Evolutionary conservation across 2,888 invertebrate genomes (phyloP).

Genomic region (Cosmorhoe ocellata): DNA sequence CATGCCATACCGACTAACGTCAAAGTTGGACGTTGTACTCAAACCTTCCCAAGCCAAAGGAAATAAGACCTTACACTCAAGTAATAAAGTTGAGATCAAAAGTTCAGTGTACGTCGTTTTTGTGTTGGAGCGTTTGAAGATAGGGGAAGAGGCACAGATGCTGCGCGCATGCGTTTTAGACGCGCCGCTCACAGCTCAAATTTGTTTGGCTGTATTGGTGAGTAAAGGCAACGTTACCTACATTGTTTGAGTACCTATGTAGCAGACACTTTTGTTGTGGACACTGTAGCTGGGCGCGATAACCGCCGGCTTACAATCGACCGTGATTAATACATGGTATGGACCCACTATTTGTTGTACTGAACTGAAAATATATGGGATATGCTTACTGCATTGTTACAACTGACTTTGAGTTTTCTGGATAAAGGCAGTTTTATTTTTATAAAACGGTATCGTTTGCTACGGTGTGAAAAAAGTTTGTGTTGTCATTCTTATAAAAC

Average conservation of each 20-base stretch:
- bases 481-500: too few species aligned
- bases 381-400: constrained; percentile 11
- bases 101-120: constrained; percentile 35
- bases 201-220: constrained; percentile 48
- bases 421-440: too few species aligned
- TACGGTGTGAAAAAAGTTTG: too few species aligned
- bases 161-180: constrained; percentile 76
- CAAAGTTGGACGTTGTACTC: constrained; percentile 38
- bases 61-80: background rate
- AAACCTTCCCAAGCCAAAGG: background rate
- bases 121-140: constrained; percentile 41
- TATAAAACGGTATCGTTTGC: too few species aligned
- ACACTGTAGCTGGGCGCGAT: constrained; percentile 53
- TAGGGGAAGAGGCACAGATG: constrained; percentile 75
- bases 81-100: constrained; percentile 28
- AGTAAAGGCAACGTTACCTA: constrained; percentile 43
- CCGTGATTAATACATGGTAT: constrained; percentile 55
- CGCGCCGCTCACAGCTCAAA: constrained; percentile 41
- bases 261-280: constrained; percentile 70
- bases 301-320: constrained; percentile 53
- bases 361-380: constrained; percentile 13
- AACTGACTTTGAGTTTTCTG: background rate
- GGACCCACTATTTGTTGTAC: constrained; percentile 26
- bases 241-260: constrained; percentile 68
- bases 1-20: constrained; percentile 67